Evolutionary conservation across 1,140 invertebrate species (phyloP), one percentile per base, ranked within the genome.

Genomic region (Ditylenchus dipsaci): DNA sequence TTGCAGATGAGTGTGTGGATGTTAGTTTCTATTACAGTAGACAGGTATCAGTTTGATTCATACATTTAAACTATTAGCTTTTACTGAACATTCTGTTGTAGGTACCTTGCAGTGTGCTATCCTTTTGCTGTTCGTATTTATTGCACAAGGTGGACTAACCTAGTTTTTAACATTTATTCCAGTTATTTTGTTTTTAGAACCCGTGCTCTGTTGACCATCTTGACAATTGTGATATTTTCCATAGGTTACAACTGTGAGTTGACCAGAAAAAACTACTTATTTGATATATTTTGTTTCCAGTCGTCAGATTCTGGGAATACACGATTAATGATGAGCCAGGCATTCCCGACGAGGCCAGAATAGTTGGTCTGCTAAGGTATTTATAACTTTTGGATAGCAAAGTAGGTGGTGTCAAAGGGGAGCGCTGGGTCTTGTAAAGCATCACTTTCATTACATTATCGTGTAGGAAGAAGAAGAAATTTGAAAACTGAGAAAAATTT

Each of bases 11-110:
- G n/a, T 57, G 67, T 81, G 9, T 81, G 79, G 81, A 69, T 82
- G 65, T 84, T 96, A 17, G 92, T 96, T 0, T 87, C 95, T 47
- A 95, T 97, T 91, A 94, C 92, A 17, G 84, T 95, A 42, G 93
- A 96, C 83, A 88, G 94, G 71, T 96, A 92, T 83, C 86, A 7
- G n/a, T 53, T 53, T 7, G 11, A 45, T 13, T 45, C 11, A 45
- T 13, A 21, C 49, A 53, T 26, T 7, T 53, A 53, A 53, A 53
- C 49, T 17, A 13, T 45, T 45, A 45, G n/a, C 11, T 13, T n/a
- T 13, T 45, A 13, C 43, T 13, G n/a, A 45, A 45, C n/a, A n/a
- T n/a, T n/a, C n/a, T n/a, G n/a, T n/a, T n/a, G n/a, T n/a, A 53
- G 49, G 15, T 53, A 53, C 49, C 23, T 53, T 5, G 94, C 80